Evolutionary conservation across 1,140 invertebrate species (phyloP).

Genomic region (Babylonia areolata): DNA sequence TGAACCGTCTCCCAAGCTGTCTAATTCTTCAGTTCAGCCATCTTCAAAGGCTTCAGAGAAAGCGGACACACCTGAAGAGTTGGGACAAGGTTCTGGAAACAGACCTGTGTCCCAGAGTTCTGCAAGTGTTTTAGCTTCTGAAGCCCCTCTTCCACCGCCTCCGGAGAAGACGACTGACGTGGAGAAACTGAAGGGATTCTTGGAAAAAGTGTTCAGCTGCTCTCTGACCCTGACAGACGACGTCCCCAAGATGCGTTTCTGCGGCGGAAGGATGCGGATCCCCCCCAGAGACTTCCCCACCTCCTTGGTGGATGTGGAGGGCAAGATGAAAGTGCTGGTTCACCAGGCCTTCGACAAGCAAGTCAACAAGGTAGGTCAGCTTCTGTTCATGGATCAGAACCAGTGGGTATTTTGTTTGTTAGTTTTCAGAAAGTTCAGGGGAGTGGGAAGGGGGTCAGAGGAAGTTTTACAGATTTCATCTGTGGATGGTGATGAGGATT

Average conservation of each 20-base stretch:
- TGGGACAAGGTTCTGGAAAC: background rate
- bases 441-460: too few species aligned
- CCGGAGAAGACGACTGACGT: constrained; percentile 1
- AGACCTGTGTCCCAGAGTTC: background rate
- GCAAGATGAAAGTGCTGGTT: constrained; percentile 9
- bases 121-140: background rate
- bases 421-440: too few species aligned
- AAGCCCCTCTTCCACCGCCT: background rate
- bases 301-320: constrained; percentile 5
- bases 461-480: too few species aligned
- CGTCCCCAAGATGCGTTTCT: constrained; percentile 8
- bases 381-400: too few species aligned
- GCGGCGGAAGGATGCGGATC: background rate
- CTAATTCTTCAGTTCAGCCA: background rate
- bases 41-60: background rate
- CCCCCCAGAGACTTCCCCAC: background rate
- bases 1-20: background rate
- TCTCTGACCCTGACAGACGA: constrained; percentile 12
- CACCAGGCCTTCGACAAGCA: constrained; percentile 18
- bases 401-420: too few species aligned
- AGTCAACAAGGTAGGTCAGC: constrained; percentile 25
- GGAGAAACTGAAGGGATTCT: constrained; percentile 13
- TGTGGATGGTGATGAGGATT: too few species aligned
- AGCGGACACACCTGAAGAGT: background rate
- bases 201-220: constrained; percentile 23